phyloP scores from a whole-genome alignment of 1,140 invertebrate species.

The Papilio glaucus region DNA sequence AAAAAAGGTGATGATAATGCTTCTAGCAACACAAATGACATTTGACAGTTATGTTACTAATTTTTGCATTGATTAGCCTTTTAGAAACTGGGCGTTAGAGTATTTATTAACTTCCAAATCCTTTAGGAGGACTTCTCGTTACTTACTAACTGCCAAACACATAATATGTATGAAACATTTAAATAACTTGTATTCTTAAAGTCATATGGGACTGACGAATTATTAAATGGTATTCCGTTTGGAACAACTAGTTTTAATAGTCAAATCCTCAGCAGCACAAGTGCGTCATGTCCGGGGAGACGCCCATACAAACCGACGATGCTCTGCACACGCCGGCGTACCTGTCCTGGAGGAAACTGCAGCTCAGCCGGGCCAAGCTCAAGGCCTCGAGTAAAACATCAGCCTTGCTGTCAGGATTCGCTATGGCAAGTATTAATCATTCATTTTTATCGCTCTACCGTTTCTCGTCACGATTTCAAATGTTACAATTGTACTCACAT shows the following conservation, averaged over 20 bases:
- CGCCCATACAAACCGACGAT: conserved; percentile 71
- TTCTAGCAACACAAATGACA: too few relatives aligned
- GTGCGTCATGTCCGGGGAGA: conserved; percentile 76
- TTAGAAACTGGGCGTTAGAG: too few relatives aligned
- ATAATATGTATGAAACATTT: too few relatives aligned
- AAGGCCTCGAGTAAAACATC: conserved; percentile 99
- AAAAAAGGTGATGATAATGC: too few relatives aligned
- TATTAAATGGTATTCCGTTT: too few relatives aligned
- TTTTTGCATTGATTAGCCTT: too few relatives aligned
- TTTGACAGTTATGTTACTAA: too few relatives aligned
- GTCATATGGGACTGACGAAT: too few relatives aligned
- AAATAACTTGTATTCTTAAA: too few relatives aligned
- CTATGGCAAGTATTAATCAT: conserved; percentile 90
- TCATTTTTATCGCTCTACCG: conserved; percentile 10
- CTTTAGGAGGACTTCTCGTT: too few relatives aligned
- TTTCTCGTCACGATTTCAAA: conserved; percentile 9
- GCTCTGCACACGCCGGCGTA: conserved; percentile 91
- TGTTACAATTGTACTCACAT: conserved; percentile 11
- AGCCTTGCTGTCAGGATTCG: conserved; percentile 97
- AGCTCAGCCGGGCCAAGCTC: conserved; percentile 96
- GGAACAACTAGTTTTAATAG: background rate
- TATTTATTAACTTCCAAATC: too few relatives aligned
- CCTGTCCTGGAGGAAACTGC: conserved; percentile 95
- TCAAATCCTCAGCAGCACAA: conserved; percentile 57
- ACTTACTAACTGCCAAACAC: too few relatives aligned